Percentiles rank a stretch among this genome's conserved stretches.
Conservation (phyloP, 2,113 vertebrate species). For the Crotalus tigris region DNA sequence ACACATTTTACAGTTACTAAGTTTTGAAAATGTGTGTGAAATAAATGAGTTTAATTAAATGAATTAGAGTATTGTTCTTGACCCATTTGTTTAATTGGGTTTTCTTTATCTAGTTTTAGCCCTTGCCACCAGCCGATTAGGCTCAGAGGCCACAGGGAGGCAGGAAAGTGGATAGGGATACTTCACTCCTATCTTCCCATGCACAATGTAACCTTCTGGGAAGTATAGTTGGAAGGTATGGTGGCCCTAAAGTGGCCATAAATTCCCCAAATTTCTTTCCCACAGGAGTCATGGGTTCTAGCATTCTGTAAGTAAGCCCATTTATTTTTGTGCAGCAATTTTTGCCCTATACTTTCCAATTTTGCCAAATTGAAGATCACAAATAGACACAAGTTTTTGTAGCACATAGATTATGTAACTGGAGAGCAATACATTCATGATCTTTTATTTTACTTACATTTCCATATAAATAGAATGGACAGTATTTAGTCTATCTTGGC, state of each 20-base stretch:
- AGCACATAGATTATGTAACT: not conserved
- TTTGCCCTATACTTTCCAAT: not conserved
- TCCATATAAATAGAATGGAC: not conserved
- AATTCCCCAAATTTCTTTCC: not conserved
- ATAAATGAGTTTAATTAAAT: not conserved
- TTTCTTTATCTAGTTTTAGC: not conserved
- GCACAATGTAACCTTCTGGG: not conserved
- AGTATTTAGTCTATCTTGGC: not conserved
- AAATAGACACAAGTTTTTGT: not conserved
- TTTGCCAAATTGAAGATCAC: not conserved
- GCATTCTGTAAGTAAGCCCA: not conserved
- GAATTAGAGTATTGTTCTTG: not conserved
- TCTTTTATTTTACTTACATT: not conserved
- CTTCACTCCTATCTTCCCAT: not conserved
- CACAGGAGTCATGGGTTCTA: not conserved
- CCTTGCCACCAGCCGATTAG: not conserved
- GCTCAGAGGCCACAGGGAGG: not conserved
- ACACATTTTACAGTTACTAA: not conserved
- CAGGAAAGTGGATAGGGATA: not conserved
- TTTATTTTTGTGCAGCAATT: not conserved
- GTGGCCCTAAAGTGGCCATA: not conserved
- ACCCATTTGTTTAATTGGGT: not conserved
- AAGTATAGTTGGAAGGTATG: not conserved
- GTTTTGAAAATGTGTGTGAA: not conserved
- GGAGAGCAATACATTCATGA: not conserved